These are phyloP conservation scores for Scortum barcoo DNA, from an alignment of 2,113 vertebrate species.

Conservation along the genomic window DNA sequence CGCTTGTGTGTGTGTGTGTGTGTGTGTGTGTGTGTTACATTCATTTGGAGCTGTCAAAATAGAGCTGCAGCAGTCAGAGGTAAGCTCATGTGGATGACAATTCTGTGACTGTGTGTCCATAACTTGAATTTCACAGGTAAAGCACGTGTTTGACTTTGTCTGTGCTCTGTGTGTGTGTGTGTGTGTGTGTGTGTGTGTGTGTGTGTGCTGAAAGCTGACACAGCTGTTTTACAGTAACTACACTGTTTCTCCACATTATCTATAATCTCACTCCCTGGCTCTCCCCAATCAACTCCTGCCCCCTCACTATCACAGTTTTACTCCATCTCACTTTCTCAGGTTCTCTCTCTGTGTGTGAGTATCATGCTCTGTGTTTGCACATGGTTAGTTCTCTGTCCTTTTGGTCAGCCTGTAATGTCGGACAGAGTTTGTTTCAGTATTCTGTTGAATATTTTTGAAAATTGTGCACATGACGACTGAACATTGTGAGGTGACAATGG, in stretches of 20 bases:
- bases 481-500: not conserved
- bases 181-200: constrained; percentile 38
- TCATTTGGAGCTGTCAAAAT: constrained; percentile 27
- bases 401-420: not conserved
- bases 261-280: constrained; percentile 59
- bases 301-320: constrained; percentile 26
- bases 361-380: constrained; percentile 11
- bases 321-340: constrained; percentile 6
- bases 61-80: not conserved
- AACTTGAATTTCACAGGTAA: constrained; percentile 2
- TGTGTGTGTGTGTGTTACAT: not conserved
- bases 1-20: too few relatives aligned
- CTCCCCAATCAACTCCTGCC: constrained; percentile 35
- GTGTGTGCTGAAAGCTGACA: constrained; percentile 53
- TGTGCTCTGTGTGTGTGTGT: not conserved
- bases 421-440: too few relatives aligned
- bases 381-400: constrained; percentile 10
- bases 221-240: constrained; percentile 65
- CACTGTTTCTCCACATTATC: constrained; percentile 63
- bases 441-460: too few relatives aligned
- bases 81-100: not conserved
- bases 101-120: not conserved
- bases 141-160: constrained; percentile 7
- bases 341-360: constrained; percentile 12
- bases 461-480: not conserved